Percentiles rank a stretch among this genome's conserved stretches.
Evolutionary conservation across 2,113 vertebrate genomes (phyloP).

Genomic region (Carollia perspicillata): DNA sequence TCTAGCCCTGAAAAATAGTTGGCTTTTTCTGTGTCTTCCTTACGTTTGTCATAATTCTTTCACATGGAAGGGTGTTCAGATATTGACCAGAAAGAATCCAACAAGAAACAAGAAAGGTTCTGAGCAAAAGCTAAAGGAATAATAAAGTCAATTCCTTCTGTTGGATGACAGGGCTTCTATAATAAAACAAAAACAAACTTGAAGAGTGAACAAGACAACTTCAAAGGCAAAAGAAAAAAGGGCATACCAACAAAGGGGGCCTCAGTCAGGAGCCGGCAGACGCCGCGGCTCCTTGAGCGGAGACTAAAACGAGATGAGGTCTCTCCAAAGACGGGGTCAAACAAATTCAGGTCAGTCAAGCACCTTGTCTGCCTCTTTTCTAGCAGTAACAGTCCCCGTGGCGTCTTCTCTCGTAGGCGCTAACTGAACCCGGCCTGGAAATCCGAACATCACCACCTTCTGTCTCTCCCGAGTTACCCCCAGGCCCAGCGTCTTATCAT

Average conservation of each 20-base stretch:
- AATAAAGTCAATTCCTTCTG: slow-evolving; percentile 28
- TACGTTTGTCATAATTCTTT: slow-evolving; percentile 39
- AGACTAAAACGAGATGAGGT: background rate
- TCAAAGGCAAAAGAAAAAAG: slow-evolving; percentile 48
- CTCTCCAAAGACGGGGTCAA: background rate
- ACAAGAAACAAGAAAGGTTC: slow-evolving; percentile 27
- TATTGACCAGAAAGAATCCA: slow-evolving; percentile 44
- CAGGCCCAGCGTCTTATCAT: background rate
- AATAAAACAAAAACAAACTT: slow-evolving; percentile 54
- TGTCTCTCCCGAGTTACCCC: background rate
- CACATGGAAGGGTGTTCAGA: slow-evolving; percentile 12
- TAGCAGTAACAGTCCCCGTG: fast-evolving
- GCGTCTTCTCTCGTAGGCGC: background rate
- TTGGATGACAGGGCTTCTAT: slow-evolving; percentile 11
- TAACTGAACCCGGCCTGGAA: background rate
- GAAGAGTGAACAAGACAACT: slow-evolving; percentile 34
- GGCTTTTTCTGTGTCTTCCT: slow-evolving; percentile 16
- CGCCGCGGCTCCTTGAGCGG: background rate
- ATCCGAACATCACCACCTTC: background rate
- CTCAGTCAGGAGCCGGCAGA: background rate
- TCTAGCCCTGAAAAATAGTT: background rate
- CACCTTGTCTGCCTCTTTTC: background rate
- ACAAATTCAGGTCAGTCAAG: background rate
- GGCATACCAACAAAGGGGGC: background rate
- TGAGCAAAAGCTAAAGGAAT: slow-evolving; percentile 39